These are phyloP conservation scores for Drosophila barbarae DNA, from an alignment of 2,888 invertebrate species.

Conservation along the genomic window DNA sequence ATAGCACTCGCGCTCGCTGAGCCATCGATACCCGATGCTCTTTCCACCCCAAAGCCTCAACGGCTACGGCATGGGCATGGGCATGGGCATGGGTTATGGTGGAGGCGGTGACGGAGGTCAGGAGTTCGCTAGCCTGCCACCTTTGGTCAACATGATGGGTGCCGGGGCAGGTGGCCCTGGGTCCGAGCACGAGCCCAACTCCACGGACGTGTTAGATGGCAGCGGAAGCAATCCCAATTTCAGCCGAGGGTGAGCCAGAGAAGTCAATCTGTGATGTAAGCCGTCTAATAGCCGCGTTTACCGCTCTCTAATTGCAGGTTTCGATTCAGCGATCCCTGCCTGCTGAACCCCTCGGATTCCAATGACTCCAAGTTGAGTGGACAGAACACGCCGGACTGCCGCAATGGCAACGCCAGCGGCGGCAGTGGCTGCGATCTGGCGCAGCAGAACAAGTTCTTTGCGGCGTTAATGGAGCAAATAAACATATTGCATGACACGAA, in stretches of 20 bases:
- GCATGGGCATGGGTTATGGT: conserved; percentile 11
- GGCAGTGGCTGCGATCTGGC: conserved; percentile 68
- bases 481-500: conserved; percentile 86
- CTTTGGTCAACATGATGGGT: conserved; percentile 82
- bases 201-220: conserved; percentile 78
- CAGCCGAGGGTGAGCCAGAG: conserved; percentile 70
- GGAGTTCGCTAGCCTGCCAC: conserved; percentile 86
- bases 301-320: conserved; percentile 60
- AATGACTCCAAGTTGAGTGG: conserved; percentile 79
- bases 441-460: conserved; percentile 78
- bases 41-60: conserved; percentile 57
- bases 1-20: conserved; percentile 69
- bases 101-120: conserved; percentile 73
- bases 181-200: conserved; percentile 77
- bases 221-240: conserved; percentile 78
- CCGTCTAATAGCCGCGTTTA: neutral
- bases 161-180: conserved; percentile 51
- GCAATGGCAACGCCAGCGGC: conserved; percentile 58
- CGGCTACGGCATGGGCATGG: conserved; percentile 50
- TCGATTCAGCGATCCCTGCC: conserved; percentile 79
- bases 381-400: conserved; percentile 77
- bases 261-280: neutral
- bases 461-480: conserved; percentile 86
- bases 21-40: conserved; percentile 75
- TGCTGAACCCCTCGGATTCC: conserved; percentile 78